phyloP scores from a whole-genome alignment of 1,140 invertebrate species.

The Brachionus manjavacas region DNA sequence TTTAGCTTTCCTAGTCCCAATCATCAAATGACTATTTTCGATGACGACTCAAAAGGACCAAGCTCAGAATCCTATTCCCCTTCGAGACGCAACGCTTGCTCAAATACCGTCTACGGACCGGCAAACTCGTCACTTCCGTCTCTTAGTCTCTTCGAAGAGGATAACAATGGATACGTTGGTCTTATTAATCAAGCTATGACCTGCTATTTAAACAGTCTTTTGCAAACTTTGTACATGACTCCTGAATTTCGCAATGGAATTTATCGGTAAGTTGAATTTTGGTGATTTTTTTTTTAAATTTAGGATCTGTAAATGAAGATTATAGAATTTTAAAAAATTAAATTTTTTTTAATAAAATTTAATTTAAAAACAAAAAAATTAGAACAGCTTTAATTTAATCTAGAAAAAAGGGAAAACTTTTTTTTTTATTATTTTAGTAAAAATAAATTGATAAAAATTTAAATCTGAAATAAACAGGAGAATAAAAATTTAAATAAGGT shows the following conservation, averaged over 20 bases:
- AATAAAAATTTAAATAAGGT: too few species aligned
- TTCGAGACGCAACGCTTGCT: neutral
- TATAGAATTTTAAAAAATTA: too few species aligned
- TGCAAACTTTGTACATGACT: constrained; percentile 93
- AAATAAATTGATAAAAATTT: too few species aligned
- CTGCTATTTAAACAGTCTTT: constrained; percentile 98
- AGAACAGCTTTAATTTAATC: too few species aligned
- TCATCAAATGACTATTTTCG: neutral
- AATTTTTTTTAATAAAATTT: too few species aligned
- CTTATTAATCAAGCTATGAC: constrained; percentile 99
- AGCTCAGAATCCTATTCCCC: neutral
- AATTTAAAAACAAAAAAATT: too few species aligned
- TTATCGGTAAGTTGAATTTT: constrained; percentile 63
- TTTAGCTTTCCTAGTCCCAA: constrained; percentile 44
- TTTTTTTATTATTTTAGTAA: too few species aligned
- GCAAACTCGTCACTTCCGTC: neutral
- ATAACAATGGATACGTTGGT: constrained; percentile 96
- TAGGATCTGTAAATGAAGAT: too few species aligned
- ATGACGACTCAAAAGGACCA: neutral
- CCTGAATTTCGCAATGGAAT: constrained; percentile 87
- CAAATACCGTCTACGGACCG: neutral
- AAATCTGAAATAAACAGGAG: too few species aligned
- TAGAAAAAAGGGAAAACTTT: too few species aligned
- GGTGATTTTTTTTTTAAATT: neutral
- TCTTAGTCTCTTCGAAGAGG: constrained; percentile 56